Base-by-base conservation (phyloP, 2,888 invertebrate species). In the Cyclophora punctaria region DNA sequence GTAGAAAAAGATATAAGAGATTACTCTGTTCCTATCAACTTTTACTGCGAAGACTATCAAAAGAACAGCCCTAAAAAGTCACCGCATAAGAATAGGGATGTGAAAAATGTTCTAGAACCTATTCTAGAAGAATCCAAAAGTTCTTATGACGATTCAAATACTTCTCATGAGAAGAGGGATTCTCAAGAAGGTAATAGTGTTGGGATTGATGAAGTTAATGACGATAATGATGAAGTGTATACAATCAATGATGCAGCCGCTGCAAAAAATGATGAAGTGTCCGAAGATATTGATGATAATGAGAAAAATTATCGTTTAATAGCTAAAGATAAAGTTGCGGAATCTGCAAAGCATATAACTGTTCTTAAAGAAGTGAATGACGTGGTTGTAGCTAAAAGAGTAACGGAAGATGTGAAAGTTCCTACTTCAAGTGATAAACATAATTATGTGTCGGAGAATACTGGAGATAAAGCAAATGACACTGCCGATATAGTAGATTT, bases 41-140 rank as follows among this genome's bases (percentile, higher is more conserved):
- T 78, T 45, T 89, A 88, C 56, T 84, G 78, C 45, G 83, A 83
- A 2, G 88, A 87, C 57, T 86, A 78, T 52, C 61, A 53, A 3
- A 79, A 63, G 51, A 73, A 66, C 2, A 73, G 67, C 46, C 71
- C 75, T 0, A 78, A 66, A 41, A 78, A 75, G 55, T 79, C 83
- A 0, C 79, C 83, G 0, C 58, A 62, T 7, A 83, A 81, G 65
- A 55, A 51, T 4, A 55, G 59, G 3, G 73, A 76, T 3, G 44
- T 55, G 64, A 70, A 57, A 34, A 20, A 20, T 20, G 42, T 71
- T 6, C 60, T 89, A 3, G 88, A 89, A 62, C 85, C 89, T 2
- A 89, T 89, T 58, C 59, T 85, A 44, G 89, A 89, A 60, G 89
- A 89, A 62, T 86, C 86, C 0, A 88, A 88, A 62, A 82, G 82